phyloP scores from a whole-genome alignment of 2,113 vertebrate genomes.

The Hylia prasina region DNA sequence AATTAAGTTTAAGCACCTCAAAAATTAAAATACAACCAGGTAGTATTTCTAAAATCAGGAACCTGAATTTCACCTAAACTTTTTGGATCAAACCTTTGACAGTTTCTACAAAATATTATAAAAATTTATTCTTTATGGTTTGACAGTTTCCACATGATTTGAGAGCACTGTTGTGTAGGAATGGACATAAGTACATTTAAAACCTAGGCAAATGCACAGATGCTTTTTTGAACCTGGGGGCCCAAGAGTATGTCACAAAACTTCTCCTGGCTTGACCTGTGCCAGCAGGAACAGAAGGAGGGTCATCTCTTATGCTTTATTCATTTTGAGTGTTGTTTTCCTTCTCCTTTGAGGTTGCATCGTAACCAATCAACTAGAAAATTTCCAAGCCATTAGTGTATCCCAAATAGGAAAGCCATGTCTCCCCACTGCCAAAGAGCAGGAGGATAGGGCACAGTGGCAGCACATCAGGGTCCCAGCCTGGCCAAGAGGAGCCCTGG shows the following conservation, averaged over 20 bases:
- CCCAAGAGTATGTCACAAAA: not conserved
- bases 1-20: not conserved
- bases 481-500: not conserved
- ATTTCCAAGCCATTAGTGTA: not conserved
- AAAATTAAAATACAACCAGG: not conserved
- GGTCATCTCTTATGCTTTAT: not conserved
- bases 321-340: not conserved
- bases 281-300: not conserved
- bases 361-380: not conserved
- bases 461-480: not conserved
- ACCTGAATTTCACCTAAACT: not conserved
- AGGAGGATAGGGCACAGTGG: slow-evolving; percentile 19
- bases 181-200: not conserved
- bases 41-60: not conserved
- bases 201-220: not conserved
- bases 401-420: slow-evolving; percentile 11
- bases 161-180: not conserved
- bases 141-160: not conserved
- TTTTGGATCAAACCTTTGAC: not conserved
- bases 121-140: not conserved
- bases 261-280: not conserved
- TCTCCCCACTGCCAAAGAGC: not conserved
- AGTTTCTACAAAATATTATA: not conserved
- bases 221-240: not conserved
- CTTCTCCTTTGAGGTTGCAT: not conserved